These are phyloP conservation scores for Choloepus didactylus DNA, from an alignment of 2,797 vertebrate species.

Conservation along the genomic window DNA sequence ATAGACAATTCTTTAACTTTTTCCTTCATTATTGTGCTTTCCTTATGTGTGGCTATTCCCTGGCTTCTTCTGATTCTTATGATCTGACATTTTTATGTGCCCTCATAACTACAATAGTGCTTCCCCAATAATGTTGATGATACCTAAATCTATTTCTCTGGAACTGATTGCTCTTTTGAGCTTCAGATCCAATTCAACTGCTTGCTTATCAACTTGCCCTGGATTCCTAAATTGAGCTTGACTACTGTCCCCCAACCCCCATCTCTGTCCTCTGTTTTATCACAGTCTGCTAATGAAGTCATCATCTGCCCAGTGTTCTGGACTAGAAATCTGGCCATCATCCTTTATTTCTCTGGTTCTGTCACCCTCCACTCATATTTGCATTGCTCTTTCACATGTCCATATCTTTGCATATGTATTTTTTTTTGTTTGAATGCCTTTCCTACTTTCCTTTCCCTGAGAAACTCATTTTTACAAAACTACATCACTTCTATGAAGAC, in stretches of 20 bases:
- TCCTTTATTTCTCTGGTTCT: background rate
- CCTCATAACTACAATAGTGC: background rate
- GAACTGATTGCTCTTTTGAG: background rate
- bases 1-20: background rate
- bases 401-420: background rate
- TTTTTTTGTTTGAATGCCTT: background rate
- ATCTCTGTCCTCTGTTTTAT: background rate
- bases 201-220: background rate
- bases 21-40: background rate
- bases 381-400: background rate
- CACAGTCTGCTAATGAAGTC: background rate
- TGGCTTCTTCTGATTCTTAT: background rate
- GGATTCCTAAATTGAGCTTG: background rate
- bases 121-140: background rate
- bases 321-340: background rate
- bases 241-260: background rate
- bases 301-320: background rate
- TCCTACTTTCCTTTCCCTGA: constrained; percentile 3
- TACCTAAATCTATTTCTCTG: background rate
- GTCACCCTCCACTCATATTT: background rate
- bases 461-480: background rate
- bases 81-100: background rate
- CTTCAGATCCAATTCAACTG: constrained; percentile 29
- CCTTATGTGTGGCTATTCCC: background rate
- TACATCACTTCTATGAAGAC: background rate